Evolutionary conservation across 2,797 vertebrate species (phyloP).

Genomic region (Emys orbicularis): DNA sequence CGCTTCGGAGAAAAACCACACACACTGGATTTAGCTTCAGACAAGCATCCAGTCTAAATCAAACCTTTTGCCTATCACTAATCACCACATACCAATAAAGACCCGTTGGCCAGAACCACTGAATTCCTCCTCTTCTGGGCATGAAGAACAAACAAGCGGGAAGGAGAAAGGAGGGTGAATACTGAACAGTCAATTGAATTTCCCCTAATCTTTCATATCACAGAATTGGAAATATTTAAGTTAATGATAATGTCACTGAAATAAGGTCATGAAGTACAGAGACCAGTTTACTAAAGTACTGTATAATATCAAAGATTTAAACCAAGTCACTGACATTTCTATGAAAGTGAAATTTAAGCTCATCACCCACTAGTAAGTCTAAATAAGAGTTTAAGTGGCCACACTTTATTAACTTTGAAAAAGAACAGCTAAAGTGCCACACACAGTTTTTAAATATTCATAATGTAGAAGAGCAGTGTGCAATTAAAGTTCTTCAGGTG

Average conservation of each 20-base stretch:
- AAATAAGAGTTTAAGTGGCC: neutral
- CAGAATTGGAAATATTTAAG: neutral
- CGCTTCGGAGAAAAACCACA: neutral
- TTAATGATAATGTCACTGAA: neutral
- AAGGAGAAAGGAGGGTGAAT: neutral
- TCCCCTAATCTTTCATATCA: neutral
- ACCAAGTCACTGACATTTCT: neutral
- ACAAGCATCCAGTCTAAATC: neutral
- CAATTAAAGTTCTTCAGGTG: neutral
- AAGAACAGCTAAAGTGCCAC: neutral
- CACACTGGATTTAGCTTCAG: neutral
- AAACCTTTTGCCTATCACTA: slow-evolving; percentile 50
- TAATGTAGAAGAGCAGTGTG: neutral
- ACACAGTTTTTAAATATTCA: neutral
- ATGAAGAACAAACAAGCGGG: slow-evolving; percentile 32
- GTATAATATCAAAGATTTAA: neutral
- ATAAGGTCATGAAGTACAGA: neutral
- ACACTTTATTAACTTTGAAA: slow-evolving; percentile 5
- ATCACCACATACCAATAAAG: slow-evolving; percentile 80
- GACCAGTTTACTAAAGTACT: neutral
- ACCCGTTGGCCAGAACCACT: slow-evolving; percentile 81
- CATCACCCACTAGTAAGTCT: neutral
- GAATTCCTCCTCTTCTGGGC: slow-evolving; percentile 91
- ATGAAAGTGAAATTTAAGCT: neutral
- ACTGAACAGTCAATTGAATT: neutral